phyloP scores from a whole-genome alignment of 2,113 vertebrate genomes.

The Halcyon senegalensis region DNA sequence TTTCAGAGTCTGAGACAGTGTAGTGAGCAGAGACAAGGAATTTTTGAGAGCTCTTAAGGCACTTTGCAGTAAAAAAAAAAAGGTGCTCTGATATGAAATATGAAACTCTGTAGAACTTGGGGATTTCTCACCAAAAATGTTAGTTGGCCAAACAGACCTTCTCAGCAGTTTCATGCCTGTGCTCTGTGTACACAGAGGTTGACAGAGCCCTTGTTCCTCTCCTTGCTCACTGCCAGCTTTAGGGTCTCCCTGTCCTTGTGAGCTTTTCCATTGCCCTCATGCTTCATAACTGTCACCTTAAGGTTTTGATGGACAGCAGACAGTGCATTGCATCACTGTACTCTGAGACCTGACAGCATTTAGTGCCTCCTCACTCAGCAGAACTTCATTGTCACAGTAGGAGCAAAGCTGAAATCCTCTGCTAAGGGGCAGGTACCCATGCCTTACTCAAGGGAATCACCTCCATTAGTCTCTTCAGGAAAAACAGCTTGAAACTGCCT shows the following conservation, averaged over 20 bases:
- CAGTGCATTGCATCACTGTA: fast-evolving
- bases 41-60: neutral
- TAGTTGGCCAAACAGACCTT: neutral
- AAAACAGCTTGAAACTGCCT: neutral
- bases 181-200: neutral
- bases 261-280: neutral
- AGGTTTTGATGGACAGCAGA: neutral
- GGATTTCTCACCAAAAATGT: neutral
- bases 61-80: neutral
- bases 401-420: neutral
- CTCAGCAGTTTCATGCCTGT: fast-evolving
- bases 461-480: neutral
- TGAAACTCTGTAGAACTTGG: neutral
- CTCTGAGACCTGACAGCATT: neutral
- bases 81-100: neutral
- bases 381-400: neutral
- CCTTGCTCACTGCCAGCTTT: neutral
- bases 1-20: neutral
- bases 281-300: neutral
- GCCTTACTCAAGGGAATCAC: neutral
- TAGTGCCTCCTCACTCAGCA: neutral
- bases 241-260: neutral
- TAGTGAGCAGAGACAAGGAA: neutral
- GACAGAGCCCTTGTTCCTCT: neutral
- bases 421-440: neutral